Evolutionary conservation across 2,888 invertebrate genomes (phyloP).

Genomic region (Bombylius major): DNA sequence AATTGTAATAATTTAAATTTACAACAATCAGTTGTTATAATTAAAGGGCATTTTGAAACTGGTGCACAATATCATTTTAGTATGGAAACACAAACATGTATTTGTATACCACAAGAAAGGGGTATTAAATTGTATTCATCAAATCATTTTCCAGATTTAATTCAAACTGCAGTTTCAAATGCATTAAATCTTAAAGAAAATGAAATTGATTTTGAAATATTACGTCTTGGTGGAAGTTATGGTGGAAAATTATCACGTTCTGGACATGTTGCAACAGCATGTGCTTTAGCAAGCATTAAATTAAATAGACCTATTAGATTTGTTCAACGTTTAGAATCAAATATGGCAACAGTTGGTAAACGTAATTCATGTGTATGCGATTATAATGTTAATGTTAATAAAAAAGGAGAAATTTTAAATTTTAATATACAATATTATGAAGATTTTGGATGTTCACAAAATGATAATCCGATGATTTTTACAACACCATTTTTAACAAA

Average conservation of each 20-base stretch:
- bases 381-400: slow-evolving; percentile 52
- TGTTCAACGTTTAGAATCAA: slow-evolving; percentile 55
- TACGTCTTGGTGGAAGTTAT: slow-evolving; percentile 55
- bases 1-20: neutral
- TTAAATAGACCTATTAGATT: slow-evolving; percentile 54
- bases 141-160: slow-evolving; percentile 47
- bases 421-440: slow-evolving; percentile 43
- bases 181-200: slow-evolving; percentile 41
- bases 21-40: neutral
- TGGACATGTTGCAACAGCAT: slow-evolving; percentile 45
- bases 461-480: slow-evolving; percentile 40
- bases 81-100: slow-evolving; percentile 53
- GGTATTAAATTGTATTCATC: slow-evolving; percentile 49
- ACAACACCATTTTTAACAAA: slow-evolving; percentile 37
- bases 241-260: slow-evolving; percentile 57
- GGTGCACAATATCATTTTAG: slow-evolving; percentile 55
- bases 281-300: slow-evolving; percentile 52
- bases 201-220: slow-evolving; percentile 19
- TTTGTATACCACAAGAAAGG: slow-evolving; percentile 51
- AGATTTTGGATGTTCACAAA: slow-evolving; percentile 42
- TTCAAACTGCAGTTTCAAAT: slow-evolving; percentile 41
- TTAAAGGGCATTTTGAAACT: slow-evolving; percentile 38
- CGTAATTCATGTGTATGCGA: slow-evolving; percentile 46
- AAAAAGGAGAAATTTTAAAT: slow-evolving; percentile 53
- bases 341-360: slow-evolving; percentile 58